Conservation (phyloP, 2,888 invertebrate genomes). For the Agonum fuliginosum region DNA sequence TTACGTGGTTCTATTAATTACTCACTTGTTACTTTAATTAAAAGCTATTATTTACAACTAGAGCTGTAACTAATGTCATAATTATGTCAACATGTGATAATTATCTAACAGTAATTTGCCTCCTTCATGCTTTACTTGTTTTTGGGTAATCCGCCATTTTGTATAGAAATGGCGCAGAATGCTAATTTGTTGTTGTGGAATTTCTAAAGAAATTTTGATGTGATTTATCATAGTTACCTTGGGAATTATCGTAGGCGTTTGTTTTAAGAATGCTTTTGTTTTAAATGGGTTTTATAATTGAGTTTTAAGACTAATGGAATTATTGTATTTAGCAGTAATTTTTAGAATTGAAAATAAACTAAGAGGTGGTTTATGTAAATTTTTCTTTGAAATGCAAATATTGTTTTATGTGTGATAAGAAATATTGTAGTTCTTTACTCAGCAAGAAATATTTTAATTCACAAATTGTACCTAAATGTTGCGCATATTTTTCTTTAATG, state of each 20-base stretch:
- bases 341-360: neutral
- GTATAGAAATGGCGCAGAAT: neutral
- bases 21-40: slow-evolving; percentile 51
- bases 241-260: neutral
- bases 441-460: neutral
- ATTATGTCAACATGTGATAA: slow-evolving; percentile 40
- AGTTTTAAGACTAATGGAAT: neutral
- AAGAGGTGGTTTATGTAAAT: neutral
- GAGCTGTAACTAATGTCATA: slow-evolving; percentile 46
- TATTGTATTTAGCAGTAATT: neutral
- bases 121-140: slow-evolving; percentile 5
- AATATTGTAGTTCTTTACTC: neutral
- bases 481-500: neutral
- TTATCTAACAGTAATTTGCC: neutral
- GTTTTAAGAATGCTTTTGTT: slow-evolving; percentile 9
- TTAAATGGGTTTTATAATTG: neutral
- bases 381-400: neutral
- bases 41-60: slow-evolving; percentile 53
- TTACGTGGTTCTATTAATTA: slow-evolving; percentile 53
- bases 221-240: neutral
- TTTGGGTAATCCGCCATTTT: neutral
- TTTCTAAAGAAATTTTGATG: neutral
- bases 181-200: slow-evolving; percentile 11
- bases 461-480: neutral
- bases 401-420: neutral